These are phyloP conservation scores for Chrysogorgia sp. DNA, from an alignment of 92 coral and sea anemone species.

Conservation along the genomic window DNA sequence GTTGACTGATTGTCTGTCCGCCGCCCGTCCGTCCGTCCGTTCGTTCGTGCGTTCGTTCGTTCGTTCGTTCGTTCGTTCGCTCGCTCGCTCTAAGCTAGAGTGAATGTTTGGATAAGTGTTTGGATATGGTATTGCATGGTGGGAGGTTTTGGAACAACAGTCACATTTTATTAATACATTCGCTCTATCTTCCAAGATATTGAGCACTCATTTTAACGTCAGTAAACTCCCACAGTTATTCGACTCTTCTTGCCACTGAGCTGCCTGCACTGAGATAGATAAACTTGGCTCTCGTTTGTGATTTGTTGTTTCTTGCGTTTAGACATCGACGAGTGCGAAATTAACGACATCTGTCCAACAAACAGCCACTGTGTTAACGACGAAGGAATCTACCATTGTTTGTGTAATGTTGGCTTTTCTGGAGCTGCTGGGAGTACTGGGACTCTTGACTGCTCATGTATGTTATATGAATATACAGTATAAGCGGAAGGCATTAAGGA, in stretches of 20 bases:
- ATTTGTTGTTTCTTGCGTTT: background rate
- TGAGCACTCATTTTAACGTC: too few relatives aligned
- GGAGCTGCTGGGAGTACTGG: background rate
- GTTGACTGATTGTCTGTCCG: too few relatives aligned
- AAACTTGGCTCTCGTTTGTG: background rate
- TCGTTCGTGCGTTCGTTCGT: too few relatives aligned
- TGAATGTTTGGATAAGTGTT: too few relatives aligned
- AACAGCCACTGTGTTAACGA: slow-evolving; percentile 22
- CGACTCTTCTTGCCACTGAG: too few relatives aligned
- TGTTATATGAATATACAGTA: background rate
- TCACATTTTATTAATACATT: too few relatives aligned
- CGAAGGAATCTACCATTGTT: slow-evolving; percentile 1
- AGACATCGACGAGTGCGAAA: slow-evolving; percentile 26
- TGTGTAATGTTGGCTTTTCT: slow-evolving; percentile 21
- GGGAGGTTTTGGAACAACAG: background rate
- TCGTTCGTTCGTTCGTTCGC: too few relatives aligned
- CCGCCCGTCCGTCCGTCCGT: too few relatives aligned
- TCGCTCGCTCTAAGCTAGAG: too few relatives aligned
- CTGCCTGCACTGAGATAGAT: background rate
- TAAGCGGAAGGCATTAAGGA: background rate
- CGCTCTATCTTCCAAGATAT: too few relatives aligned
- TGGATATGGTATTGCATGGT: too few relatives aligned
- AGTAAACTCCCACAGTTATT: too few relatives aligned
- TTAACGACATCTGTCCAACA: slow-evolving; percentile 7
- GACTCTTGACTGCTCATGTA: slow-evolving; percentile 31